These are phyloP conservation scores for Chloroclystis v-ata DNA, from an alignment of 2,888 invertebrate genomes.

Conservation along the genomic window DNA sequence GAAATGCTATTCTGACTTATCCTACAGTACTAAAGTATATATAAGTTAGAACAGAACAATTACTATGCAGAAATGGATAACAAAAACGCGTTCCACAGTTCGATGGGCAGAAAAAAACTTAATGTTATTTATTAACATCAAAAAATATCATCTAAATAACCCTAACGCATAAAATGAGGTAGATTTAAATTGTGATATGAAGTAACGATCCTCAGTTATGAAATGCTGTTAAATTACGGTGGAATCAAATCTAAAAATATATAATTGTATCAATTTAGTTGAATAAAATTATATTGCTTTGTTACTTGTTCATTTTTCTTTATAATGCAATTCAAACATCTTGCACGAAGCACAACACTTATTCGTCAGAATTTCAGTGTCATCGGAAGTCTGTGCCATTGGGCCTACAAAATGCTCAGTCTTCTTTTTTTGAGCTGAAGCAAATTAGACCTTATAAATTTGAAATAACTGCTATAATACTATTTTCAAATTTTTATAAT, in stretches of 20 bases:
- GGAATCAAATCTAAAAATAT: slow-evolving; percentile 11
- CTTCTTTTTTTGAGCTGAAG: slow-evolving; percentile 19
- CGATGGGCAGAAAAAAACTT: slow-evolving; percentile 31
- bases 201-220: slow-evolving; percentile 44
- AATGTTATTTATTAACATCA: slow-evolving; percentile 36
- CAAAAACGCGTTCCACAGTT: slow-evolving; percentile 26
- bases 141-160: slow-evolving; percentile 36
- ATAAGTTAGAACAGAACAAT: not conserved
- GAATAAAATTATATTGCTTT: no score
- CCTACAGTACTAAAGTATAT: slow-evolving; percentile 7
- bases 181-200: slow-evolving; percentile 76
- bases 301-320: no score
- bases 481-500: slow-evolving; percentile 46
- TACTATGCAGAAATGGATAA: slow-evolving; percentile 8
- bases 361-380: not conserved
- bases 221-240: slow-evolving; percentile 8
- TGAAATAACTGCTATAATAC: slow-evolving; percentile 30
- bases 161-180: slow-evolving; percentile 74
- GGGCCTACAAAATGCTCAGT: slow-evolving; percentile 18
- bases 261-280: slow-evolving; percentile 8
- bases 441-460: slow-evolving; percentile 18
- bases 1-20: not conserved
- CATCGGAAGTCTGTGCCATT: slow-evolving; percentile 14
- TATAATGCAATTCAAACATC: no score
- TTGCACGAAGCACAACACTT: no score